A percentile compares a stretch with the other conserved stretches of the same genome.
Evolutionary conservation across 2,797 vertebrate species (phyloP).

Genomic region (Schizothorax lantsangensis): DNA sequence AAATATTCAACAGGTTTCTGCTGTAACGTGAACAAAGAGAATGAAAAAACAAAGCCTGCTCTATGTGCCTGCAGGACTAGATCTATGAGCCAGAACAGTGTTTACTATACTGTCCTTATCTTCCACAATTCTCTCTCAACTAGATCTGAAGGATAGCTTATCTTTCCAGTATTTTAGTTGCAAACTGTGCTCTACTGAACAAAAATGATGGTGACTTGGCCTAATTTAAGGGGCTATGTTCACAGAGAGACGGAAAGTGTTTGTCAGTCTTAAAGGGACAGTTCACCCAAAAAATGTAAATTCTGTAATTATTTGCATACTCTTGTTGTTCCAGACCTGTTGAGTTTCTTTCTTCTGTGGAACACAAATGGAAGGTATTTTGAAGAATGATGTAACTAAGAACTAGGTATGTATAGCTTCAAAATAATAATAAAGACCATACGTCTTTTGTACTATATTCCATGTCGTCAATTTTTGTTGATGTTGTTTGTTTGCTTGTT

Average conservation of each 20-base stretch:
- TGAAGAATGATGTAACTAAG: not conserved
- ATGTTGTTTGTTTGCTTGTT: too few relatives aligned
- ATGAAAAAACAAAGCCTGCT: constrained; percentile 54
- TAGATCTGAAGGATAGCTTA: constrained; percentile 16
- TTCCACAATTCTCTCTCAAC: not conserved
- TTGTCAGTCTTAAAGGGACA: not conserved
- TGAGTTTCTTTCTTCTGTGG: not conserved
- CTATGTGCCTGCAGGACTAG: constrained; percentile 44
- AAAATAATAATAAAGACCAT: not conserved
- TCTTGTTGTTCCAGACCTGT: not conserved
- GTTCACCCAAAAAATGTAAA: not conserved
- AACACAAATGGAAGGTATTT: not conserved
- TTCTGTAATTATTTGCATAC: not conserved
- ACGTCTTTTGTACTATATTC: not conserved
- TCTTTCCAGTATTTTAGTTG: not conserved
- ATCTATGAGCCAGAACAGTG: constrained; percentile 41
- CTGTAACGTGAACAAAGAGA: constrained; percentile 28
- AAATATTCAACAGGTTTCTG: constrained; percentile 61
- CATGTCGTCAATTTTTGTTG: not conserved
- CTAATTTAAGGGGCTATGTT: not conserved
- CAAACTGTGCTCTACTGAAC: constrained; percentile 12
- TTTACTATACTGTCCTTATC: constrained; percentile 27
- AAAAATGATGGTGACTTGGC: not conserved
- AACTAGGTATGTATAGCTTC: not conserved
- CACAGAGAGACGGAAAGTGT: not conserved